These are phyloP conservation scores for Cavia aperea DNA, from an alignment of 2,113 vertebrate species.

Conservation along the genomic window DNA sequence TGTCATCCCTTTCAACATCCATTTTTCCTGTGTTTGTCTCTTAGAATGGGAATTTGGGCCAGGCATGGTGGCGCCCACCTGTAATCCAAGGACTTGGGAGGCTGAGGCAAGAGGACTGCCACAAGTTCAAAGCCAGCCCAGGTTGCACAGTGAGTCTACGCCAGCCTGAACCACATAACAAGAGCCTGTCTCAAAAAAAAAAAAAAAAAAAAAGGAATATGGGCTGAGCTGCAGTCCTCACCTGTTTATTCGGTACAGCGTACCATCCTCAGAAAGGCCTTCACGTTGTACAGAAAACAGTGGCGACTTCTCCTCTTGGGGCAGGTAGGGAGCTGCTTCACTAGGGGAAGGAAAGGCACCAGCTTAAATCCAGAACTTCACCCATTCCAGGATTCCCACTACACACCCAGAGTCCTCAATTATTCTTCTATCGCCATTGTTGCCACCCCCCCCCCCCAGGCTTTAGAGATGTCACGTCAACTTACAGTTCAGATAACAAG, in stretches of 20 bases:
- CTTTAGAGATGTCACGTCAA: neutral
- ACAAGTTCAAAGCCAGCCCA: neutral
- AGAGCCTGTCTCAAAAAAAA: neutral
- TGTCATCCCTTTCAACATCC: neutral
- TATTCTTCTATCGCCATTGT: neutral
- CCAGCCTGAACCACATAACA: neutral
- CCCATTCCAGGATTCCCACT: neutral
- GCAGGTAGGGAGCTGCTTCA: conserved; percentile 85
- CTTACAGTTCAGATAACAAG: conserved; percentile 83
- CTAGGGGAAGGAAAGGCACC: conserved; percentile 69
- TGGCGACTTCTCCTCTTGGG: conserved; percentile 82
- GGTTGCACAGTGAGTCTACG: neutral
- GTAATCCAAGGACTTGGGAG: neutral
- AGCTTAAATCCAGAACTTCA: neutral
- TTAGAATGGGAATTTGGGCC: neutral
- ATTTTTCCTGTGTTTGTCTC: neutral
- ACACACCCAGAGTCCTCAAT: neutral
- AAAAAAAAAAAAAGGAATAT: neutral
- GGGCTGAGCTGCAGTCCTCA: conserved; percentile 44
- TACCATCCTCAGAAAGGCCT: conserved; percentile 74
- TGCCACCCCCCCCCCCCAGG: neutral
- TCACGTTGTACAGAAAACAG: conserved; percentile 86
- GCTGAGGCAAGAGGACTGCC: neutral
- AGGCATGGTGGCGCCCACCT: neutral
- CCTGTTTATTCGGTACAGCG: conserved; percentile 83